These are phyloP conservation scores for Tamandua tetradactyla DNA, from an alignment of 2,797 vertebrate species.

Conservation along the genomic window DNA sequence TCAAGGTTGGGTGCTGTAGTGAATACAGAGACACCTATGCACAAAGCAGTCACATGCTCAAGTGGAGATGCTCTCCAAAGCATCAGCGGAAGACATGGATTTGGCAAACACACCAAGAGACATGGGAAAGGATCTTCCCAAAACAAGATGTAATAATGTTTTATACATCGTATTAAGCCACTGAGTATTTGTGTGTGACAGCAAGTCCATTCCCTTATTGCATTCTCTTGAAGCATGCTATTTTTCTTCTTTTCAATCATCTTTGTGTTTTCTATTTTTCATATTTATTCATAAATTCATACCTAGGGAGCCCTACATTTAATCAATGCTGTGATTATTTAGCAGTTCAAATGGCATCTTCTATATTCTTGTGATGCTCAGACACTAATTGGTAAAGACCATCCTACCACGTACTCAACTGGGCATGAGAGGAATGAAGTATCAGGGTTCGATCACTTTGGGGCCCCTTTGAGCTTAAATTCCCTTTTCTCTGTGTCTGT, in stretches of 20 bases:
- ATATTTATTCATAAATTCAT: constrained; percentile 7
- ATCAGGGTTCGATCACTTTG: not conserved
- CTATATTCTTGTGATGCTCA: not conserved
- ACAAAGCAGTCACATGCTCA: not conserved
- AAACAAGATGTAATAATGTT: not conserved
- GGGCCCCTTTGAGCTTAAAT: not conserved
- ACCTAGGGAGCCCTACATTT: not conserved
- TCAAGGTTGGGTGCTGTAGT: not conserved
- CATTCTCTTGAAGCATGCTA: not conserved
- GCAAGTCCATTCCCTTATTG: not conserved
- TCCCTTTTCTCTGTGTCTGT: not conserved
- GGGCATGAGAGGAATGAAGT: rapidly evolving
- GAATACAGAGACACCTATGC: not conserved
- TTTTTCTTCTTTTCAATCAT: constrained; percentile 25
- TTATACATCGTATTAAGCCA: not conserved
- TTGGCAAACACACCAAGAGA: not conserved
- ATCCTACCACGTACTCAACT: not conserved
- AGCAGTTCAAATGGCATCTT: not conserved
- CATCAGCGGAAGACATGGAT: not conserved
- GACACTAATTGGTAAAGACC: not conserved
- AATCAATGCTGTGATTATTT: not conserved
- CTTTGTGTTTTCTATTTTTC: constrained; percentile 36
- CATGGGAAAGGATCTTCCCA: not conserved
- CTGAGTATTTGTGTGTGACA: not conserved
- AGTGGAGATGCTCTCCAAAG: not conserved